Conservation (phyloP, 2,797 vertebrate genomes). For the Falco novaeseelandiae region DNA sequence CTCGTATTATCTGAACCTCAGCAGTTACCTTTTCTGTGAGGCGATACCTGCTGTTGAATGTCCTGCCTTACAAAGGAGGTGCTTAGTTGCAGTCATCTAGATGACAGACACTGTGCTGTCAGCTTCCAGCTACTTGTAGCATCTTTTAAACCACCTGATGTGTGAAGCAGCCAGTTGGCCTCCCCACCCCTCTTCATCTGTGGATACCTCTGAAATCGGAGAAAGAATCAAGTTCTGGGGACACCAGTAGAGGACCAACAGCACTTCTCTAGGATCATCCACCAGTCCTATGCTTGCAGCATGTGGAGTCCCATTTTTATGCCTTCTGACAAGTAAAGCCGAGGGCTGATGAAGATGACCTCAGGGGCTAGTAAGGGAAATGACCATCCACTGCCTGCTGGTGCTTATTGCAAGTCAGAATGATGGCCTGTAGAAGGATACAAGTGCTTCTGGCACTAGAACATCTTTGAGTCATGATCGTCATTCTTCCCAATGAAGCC, state of each 20-base stretch:
- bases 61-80: background rate
- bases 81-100: background rate
- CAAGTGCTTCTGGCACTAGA: conserved; percentile 21
- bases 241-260: background rate
- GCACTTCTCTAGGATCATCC: background rate
- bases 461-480: conserved; percentile 30
- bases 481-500: conserved; percentile 36
- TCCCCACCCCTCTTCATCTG: background rate
- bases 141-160: background rate
- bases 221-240: background rate
- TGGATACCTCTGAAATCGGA: background rate
- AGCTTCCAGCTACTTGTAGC: background rate
- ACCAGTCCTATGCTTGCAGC: background rate
- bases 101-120: background rate
- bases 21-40: background rate
- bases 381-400: conserved; percentile 34
- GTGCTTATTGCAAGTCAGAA: conserved; percentile 31
- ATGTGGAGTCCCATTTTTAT: background rate
- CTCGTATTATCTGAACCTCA: background rate
- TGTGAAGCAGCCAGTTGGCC: background rate
- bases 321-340: conserved; percentile 22
- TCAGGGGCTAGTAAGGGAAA: conserved; percentile 28
- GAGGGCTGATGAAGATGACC: conserved; percentile 38
- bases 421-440: conserved; percentile 26
- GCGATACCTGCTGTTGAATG: background rate